phyloP scores from a whole-genome alignment of 2,113 vertebrate genomes.

The Lepus timidus region DNA sequence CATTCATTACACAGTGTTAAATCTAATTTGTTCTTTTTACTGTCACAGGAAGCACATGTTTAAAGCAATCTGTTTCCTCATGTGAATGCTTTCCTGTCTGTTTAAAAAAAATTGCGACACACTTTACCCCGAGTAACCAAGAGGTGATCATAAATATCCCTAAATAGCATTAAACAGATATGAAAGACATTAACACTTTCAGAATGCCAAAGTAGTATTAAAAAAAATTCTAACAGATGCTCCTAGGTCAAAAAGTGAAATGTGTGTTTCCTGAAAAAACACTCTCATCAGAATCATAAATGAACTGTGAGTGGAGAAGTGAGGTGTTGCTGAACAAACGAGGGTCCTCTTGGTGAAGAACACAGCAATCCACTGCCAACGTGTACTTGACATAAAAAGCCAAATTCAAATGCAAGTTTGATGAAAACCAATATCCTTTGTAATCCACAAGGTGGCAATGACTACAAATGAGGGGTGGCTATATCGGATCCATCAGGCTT shows the following conservation, averaged over 20 bases:
- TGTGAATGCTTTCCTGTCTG: conserved; percentile 89
- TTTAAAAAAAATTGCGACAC: conserved; percentile 88
- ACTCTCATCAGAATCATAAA: conserved; percentile 87
- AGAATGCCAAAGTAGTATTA: conserved; percentile 89
- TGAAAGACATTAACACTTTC: conserved; percentile 90
- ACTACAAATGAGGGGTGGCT: conserved; percentile 56
- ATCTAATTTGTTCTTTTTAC: conserved; percentile 90
- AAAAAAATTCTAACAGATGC: conserved; percentile 89
- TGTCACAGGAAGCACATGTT: conserved; percentile 91
- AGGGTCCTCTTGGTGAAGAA: conserved; percentile 81
- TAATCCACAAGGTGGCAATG: conserved; percentile 86
- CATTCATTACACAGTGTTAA: conserved; percentile 87
- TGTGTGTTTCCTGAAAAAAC: conserved; percentile 89
- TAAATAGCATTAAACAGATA: conserved; percentile 91
- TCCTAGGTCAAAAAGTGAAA: conserved; percentile 90
- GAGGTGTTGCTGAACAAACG: conserved; percentile 83
- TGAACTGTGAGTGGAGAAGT: conserved; percentile 86
- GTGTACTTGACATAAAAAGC: conserved; percentile 69
- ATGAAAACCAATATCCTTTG: conserved; percentile 75
- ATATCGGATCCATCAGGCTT: neutral
- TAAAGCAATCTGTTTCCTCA: conserved; percentile 91
- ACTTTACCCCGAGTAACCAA: conserved; percentile 90
- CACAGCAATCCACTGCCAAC: conserved; percentile 62
- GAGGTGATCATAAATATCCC: conserved; percentile 92
- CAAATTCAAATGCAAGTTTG: conserved; percentile 67